phyloP scores from a whole-genome alignment of 2,888 invertebrate genomes.

The Leptothorax acervorum region DNA sequence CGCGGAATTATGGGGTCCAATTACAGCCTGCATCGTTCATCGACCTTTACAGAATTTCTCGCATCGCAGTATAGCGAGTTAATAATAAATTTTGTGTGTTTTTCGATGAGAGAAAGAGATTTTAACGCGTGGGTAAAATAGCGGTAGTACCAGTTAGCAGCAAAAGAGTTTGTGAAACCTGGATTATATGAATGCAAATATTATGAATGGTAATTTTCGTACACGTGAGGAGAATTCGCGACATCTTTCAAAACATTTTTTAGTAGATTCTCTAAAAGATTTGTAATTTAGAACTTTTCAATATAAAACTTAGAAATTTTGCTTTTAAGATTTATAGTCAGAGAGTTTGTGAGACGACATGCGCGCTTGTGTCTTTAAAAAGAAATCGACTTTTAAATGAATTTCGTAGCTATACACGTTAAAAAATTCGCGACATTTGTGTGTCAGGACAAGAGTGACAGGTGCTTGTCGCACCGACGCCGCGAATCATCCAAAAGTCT shows the following conservation, averaged over 20 bases:
- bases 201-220: neutral
- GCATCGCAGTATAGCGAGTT: neutral
- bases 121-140: conserved; percentile 30
- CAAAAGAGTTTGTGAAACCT: neutral
- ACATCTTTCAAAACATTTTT: neutral
- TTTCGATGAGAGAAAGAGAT: conserved; percentile 14
- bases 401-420: neutral
- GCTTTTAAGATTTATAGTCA: neutral
- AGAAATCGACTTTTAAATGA: neutral
- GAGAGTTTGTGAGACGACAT: neutral
- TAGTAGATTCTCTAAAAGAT: neutral
- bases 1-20: neutral
- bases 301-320: neutral
- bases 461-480: neutral
- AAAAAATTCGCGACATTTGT: neutral
- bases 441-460: neutral
- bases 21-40: neutral
- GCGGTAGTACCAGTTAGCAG: neutral
- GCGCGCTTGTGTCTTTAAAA: neutral
- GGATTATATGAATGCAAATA: neutral
- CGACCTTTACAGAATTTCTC: neutral
- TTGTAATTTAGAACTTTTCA: neutral
- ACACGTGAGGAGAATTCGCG: neutral
- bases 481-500: neutral
- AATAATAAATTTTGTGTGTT: neutral